Base-by-base conservation (phyloP, 2,113 vertebrate species). In the Oncorhynchus kisutch region DNA sequence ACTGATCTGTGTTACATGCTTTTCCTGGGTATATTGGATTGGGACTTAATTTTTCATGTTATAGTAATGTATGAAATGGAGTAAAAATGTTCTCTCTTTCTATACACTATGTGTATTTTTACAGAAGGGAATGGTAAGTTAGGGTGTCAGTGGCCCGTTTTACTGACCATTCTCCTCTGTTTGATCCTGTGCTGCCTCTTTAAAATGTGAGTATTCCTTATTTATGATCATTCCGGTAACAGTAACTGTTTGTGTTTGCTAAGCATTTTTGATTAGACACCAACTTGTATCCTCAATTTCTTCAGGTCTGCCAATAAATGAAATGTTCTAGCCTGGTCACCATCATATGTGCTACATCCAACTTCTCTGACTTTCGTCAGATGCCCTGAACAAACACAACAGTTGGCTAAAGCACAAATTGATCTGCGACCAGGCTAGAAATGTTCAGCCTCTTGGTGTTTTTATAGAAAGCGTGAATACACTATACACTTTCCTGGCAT, bases 401-500 rank as follows among this genome's bases (percentile, higher is more conserved):
- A 18, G 20, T 11, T 45, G 67, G 54, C 69, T 92, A 91, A 78
- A 45, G 76, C 86, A 86, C 29, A 82, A 65, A 73, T 68, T 70
- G 59, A 48, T 60, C 14, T 78, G 6, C 75, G 60, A 48, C 18
- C 60, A 64, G 22, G 51, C 51, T 54, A 18, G 39, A 22, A 64
- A 45, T 39, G 31, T 11, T n/a, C 29, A 20, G 6, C 20, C 31
- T 31, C 34, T 45, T 54, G 24, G n/a, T 14, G 7, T 45, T 45
- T 13, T 68, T 85, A 82, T 76, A 45, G 78, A 78, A 82, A 60
- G 71, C 80, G 74, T 83, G 14, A 11, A 45, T 12, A 5, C 51
- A 51, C 14, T 4, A 39, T 27, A 70, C 69, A 60, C 79, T 74
- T 90, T 87, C 81, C 83, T 87, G 82, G 79, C 79, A 88, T 78